Evolutionary conservation across 2,797 vertebrate genomes (phyloP).

Genomic region (Miichthys miiuy): DNA sequence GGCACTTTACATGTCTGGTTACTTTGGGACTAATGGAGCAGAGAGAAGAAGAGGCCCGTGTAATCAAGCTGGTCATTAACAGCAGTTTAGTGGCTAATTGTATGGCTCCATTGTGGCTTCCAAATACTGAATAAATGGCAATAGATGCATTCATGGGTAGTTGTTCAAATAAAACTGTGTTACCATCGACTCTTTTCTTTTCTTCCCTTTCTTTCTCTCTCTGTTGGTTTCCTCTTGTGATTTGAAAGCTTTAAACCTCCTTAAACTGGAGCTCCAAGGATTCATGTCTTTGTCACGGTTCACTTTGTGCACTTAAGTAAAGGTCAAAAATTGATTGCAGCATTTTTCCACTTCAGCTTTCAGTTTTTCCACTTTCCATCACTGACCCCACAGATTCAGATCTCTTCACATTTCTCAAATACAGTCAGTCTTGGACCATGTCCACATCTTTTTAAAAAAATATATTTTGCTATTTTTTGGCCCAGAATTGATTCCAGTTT

Average conservation of each 20-base stretch:
- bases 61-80: constrained; percentile 13
- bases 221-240: neutral
- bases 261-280: neutral
- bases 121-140: constrained; percentile 1
- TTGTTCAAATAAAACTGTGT: constrained; percentile 11
- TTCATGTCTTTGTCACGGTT: neutral
- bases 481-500: neutral
- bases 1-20: neutral
- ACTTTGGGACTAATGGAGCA: constrained; percentile 6
- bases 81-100: neutral
- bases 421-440: neutral
- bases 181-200: neutral
- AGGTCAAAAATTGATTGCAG: neutral
- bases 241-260: neutral
- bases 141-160: neutral
- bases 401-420: neutral
- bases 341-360: neutral
- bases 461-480: neutral
- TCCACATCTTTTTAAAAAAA: neutral
- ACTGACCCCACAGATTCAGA: too few species aligned
- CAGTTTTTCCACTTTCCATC: neutral
- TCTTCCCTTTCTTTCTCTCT: neutral
- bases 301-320: neutral
- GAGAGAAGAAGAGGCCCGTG: neutral
- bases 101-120: neutral